Evolutionary conservation across 2,888 invertebrate species (phyloP).

Genomic region (Nomada lathburiana): DNA sequence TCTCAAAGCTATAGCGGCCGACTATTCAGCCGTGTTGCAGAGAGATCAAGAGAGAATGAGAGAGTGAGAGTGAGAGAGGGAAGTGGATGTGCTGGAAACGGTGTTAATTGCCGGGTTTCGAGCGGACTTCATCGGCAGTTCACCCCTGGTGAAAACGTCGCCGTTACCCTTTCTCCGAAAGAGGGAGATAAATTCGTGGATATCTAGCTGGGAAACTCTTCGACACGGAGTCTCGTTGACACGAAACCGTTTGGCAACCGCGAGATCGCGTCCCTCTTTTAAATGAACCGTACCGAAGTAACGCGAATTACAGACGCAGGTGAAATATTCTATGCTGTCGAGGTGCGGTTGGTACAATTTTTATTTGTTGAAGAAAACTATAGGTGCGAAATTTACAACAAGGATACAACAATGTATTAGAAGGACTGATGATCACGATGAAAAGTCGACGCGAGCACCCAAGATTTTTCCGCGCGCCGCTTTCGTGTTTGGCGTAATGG

Average conservation of each 20-base stretch:
- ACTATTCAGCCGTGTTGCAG: slow-evolving; percentile 58
- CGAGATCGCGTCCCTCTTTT: slow-evolving; percentile 10
- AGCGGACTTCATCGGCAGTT: slow-evolving; percentile 50
- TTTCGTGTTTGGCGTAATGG: neutral
- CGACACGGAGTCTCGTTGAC: slow-evolving; percentile 25
- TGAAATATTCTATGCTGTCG: too few species aligned
- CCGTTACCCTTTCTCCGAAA: neutral
- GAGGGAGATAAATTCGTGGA: slow-evolving; percentile 48
- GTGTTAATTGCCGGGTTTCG: slow-evolving; percentile 64
- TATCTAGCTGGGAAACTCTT: slow-evolving; percentile 14
- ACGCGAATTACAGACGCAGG: neutral
- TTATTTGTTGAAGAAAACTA: too few species aligned
- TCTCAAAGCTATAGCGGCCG: slow-evolving; percentile 52
- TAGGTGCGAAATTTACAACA: too few species aligned
- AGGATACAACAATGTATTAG: too few species aligned
- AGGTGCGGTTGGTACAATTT: too few species aligned
- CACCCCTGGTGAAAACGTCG: slow-evolving; percentile 34
- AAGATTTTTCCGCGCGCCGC: too few species aligned
- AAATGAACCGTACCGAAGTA: slow-evolving; percentile 1
- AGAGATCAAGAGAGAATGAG: neutral
- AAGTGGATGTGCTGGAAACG: slow-evolving; percentile 45
- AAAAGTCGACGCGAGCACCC: too few species aligned
- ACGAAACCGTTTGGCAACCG: slow-evolving; percentile 12
- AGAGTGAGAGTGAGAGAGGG: neutral
- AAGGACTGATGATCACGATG: too few species aligned